Percentiles rank a stretch among this genome's conserved stretches.
phyloP scores from a whole-genome alignment of 1,140 invertebrate genomes.

The Lucilia sericata region DNA sequence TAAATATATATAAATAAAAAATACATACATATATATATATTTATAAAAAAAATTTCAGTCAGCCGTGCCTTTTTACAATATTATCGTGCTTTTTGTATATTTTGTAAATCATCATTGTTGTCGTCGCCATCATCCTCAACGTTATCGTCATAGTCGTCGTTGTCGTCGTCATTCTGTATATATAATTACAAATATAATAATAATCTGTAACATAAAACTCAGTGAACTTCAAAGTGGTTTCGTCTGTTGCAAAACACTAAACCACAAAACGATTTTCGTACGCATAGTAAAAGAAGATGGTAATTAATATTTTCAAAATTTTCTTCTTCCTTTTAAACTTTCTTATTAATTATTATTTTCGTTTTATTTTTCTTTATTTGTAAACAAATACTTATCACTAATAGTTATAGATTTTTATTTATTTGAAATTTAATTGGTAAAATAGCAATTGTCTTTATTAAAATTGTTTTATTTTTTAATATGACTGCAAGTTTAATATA shows the following conservation, averaged over 20 bases:
- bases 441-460: background rate
- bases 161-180: conserved; percentile 18
- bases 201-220: conserved; percentile 12
- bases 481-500: background rate
- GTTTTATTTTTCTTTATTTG: background rate
- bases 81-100: conserved; percentile 44
- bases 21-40: conserved; percentile 29
- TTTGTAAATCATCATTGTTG: conserved; percentile 35
- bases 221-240: conserved; percentile 40
- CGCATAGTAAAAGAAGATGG: conserved; percentile 67
- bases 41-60: conserved; percentile 36
- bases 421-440: background rate
- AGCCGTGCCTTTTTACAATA: conserved; percentile 40
- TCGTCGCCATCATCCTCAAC: background rate
- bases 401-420: background rate
- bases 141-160: background rate
- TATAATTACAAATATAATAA: background rate
- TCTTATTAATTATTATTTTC: conserved; percentile 21
- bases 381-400: conserved; percentile 1
- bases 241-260: conserved; percentile 46
- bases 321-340: conserved; percentile 39
- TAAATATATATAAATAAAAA: conserved; percentile 18
- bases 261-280: conserved; percentile 50
- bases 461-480: background rate
- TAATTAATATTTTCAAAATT: conserved; percentile 58